Evolutionary conservation across 2,888 invertebrate species (phyloP).

Genomic region (Athalia circularis): DNA sequence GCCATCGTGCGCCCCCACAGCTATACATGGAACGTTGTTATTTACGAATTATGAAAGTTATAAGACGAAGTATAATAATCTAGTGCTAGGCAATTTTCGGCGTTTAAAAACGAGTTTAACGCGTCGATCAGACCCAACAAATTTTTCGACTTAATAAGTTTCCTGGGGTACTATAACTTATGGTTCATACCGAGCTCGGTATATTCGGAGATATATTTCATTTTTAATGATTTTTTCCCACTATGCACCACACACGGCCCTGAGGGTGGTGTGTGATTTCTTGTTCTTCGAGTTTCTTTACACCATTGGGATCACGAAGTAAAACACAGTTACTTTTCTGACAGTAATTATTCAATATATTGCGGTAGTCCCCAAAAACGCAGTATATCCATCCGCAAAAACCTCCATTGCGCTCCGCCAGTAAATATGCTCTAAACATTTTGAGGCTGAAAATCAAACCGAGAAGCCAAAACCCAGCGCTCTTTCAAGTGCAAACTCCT

Average conservation of each 20-base stretch:
- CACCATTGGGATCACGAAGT: not conserved
- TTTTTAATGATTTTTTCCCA: slow-evolving; percentile 31
- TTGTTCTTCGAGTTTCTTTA: not conserved
- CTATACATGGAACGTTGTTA: slow-evolving; percentile 65
- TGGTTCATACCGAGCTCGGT: not conserved
- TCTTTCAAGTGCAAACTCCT: slow-evolving; percentile 11
- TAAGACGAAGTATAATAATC: slow-evolving; percentile 68
- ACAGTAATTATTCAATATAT: slow-evolving; percentile 16
- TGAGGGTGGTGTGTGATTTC: slow-evolving; percentile 1
- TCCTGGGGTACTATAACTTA: slow-evolving; percentile 17
- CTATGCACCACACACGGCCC: not conserved
- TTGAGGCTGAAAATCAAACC: not conserved
- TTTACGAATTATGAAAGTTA: slow-evolving; percentile 73
- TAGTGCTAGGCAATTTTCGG: slow-evolving; percentile 55
- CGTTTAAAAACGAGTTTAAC: slow-evolving; percentile 55
- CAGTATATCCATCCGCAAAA: not conserved
- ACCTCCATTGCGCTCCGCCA: too few species aligned
- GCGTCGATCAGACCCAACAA: slow-evolving; percentile 52
- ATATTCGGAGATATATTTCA: slow-evolving; percentile 35
- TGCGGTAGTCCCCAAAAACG: slow-evolving; percentile 27
- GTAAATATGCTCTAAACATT: not conserved
- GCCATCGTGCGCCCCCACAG: slow-evolving; percentile 54
- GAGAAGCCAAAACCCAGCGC: slow-evolving; percentile 1
- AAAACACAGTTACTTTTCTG: slow-evolving; percentile 1
- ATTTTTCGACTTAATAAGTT: slow-evolving; percentile 45